Conservation (phyloP, 1,140 invertebrate genomes). For the Druon quercuslanigerum region DNA sequence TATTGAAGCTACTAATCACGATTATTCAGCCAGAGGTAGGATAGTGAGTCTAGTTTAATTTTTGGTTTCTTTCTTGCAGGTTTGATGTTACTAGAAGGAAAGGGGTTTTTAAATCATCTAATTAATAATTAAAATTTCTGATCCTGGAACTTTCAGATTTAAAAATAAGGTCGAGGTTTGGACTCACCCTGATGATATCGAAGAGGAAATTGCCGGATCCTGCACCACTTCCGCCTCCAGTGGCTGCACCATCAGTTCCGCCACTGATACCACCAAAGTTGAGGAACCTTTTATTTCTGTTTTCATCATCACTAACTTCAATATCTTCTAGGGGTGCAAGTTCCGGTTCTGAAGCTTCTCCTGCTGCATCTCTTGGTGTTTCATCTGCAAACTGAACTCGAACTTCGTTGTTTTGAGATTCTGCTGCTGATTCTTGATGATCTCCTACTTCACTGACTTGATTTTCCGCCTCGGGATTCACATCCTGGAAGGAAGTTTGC, state of each 20-base stretch:
- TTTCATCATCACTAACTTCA: slow-evolving; percentile 82
- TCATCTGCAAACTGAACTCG: slow-evolving; percentile 80
- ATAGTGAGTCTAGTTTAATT: not conserved
- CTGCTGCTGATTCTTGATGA: slow-evolving; percentile 60
- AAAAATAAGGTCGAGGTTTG: not conserved
- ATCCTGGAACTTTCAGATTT: too few species aligned
- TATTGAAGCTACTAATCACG: not conserved
- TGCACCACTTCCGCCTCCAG: slow-evolving; percentile 77
- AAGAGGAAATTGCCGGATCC: slow-evolving; percentile 91
- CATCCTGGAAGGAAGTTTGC: slow-evolving; percentile 58
- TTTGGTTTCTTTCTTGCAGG: not conserved
- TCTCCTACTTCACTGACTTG: slow-evolving; percentile 64
- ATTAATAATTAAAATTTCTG: too few species aligned
- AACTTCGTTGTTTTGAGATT: slow-evolving; percentile 80
- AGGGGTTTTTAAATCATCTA: too few species aligned
- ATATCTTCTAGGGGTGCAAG: slow-evolving; percentile 78
- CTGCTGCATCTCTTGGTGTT: slow-evolving; percentile 67
- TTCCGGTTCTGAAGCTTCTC: slow-evolving; percentile 73
- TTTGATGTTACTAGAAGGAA: not conserved
- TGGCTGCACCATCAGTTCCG: slow-evolving; percentile 70
- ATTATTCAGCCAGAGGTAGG: not conserved
- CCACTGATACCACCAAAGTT: slow-evolving; percentile 80
- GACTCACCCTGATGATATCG: slow-evolving; percentile 89
- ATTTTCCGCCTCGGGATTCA: slow-evolving; percentile 72
- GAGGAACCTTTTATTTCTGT: slow-evolving; percentile 87